phyloP scores from a whole-genome alignment of 2,888 invertebrate genomes.

The Hyposoter didymator region DNA sequence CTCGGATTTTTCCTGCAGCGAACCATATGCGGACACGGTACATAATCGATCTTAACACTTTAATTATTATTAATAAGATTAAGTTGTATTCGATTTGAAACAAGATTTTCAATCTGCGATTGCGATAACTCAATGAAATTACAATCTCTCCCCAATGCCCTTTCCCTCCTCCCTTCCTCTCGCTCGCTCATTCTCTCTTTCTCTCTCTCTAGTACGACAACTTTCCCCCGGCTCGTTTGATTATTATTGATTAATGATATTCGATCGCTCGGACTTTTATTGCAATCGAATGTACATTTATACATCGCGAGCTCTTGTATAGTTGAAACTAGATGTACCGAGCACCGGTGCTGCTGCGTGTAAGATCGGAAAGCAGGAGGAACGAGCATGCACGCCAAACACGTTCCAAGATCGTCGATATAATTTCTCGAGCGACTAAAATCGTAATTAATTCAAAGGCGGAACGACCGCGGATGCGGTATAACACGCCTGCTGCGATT shows the following conservation, averaged over 20 bases:
- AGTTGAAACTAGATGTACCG: conserved; percentile 5
- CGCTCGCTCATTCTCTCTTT: not conserved
- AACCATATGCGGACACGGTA: not conserved
- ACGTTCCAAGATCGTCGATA: conserved; percentile 62
- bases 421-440: conserved; percentile 60
- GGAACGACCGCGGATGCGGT: conserved; percentile 46
- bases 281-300: conserved; percentile 30
- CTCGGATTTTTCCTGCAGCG: not conserved
- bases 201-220: conserved; percentile 10
- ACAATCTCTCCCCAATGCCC: not conserved
- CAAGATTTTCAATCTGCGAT: conserved; percentile 21
- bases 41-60: not conserved
- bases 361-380: conserved; percentile 25
- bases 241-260: conserved; percentile 43
- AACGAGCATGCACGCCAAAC: conserved; percentile 54
- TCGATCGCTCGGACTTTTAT: conserved; percentile 47
- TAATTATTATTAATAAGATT: conserved; percentile 8
- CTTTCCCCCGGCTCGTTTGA: conserved; percentile 33
- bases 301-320: not conserved
- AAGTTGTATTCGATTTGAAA: conserved; percentile 1
- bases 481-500: conserved; percentile 7
- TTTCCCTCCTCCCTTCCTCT: not conserved
- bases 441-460: conserved; percentile 66
- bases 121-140: conserved; percentile 37
- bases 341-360: conserved; percentile 20